Conservation (phyloP, 2,888 invertebrate genomes). For the Tipula helvola region DNA sequence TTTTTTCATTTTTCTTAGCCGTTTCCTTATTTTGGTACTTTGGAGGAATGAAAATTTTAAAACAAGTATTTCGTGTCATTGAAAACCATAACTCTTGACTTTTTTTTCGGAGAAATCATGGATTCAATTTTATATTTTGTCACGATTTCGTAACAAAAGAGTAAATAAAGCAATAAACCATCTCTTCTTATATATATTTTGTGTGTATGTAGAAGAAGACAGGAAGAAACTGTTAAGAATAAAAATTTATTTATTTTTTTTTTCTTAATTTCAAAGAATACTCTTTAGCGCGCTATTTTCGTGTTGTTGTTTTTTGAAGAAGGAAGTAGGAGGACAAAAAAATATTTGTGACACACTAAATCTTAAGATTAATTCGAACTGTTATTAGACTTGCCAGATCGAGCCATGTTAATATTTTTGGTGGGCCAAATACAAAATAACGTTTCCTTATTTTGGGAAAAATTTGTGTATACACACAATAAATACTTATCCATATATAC, state of each 20-base stretch:
- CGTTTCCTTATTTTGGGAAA: neutral
- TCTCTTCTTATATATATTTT: neutral
- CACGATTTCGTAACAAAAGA: neutral
- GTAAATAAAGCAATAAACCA: conserved; percentile 4
- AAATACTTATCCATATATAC: neutral
- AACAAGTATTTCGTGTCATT: neutral
- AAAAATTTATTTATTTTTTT: neutral
- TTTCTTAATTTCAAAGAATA: neutral
- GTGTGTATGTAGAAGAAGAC: neutral
- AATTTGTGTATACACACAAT: neutral
- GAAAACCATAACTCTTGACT: neutral
- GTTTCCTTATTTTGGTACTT: neutral
- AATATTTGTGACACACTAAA: neutral
- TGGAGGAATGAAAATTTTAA: neutral
- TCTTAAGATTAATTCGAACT: neutral
- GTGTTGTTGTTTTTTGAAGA: neutral
- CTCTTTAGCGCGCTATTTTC: neutral
- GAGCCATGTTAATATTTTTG: neutral
- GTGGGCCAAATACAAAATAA: neutral
- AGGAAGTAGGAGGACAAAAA: neutral
- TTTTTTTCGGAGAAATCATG: neutral
- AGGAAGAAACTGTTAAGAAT: neutral
- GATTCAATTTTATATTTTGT: neutral
- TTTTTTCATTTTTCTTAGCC: neutral
- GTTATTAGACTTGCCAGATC: neutral